Percentiles rank a stretch among this genome's conserved stretches.
Conservation (phyloP, 2,113 vertebrate species). For the Acinonyx jubatus region DNA sequence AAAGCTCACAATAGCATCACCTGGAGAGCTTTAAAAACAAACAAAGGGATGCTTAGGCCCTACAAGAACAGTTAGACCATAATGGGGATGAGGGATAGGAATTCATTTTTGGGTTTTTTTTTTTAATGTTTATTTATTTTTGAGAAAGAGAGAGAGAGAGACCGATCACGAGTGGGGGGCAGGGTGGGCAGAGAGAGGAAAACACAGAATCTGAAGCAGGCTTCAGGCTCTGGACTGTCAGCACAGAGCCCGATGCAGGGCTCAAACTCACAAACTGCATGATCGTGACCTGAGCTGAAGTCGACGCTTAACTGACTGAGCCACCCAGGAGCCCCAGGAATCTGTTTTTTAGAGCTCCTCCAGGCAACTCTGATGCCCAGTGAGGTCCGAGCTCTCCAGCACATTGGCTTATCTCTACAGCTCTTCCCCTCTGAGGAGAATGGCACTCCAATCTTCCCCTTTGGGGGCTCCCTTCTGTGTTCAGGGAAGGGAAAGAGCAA, state of each 20-base stretch:
- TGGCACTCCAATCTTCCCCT: neutral
- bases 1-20: neutral
- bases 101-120: neutral
- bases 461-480: neutral
- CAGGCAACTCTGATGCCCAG: neutral
- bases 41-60: neutral
- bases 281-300: no score
- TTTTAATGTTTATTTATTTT: no score
- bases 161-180: no score
- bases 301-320: no score
- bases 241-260: no score
- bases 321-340: neutral
- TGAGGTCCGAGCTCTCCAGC: neutral
- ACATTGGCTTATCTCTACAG: no score
- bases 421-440: neutral
- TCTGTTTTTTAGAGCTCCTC: neutral
- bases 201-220: no score
- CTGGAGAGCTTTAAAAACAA: neutral
- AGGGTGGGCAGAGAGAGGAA: no score
- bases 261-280: no score
- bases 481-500: neutral
- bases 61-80: neutral
- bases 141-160: no score
- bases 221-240: no score
- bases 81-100: neutral